A percentile compares a stretch with the other conserved stretches of the same genome.
phyloP scores from a whole-genome alignment of 1,140 invertebrate genomes.

The Drosophila nannoptera region DNA sequence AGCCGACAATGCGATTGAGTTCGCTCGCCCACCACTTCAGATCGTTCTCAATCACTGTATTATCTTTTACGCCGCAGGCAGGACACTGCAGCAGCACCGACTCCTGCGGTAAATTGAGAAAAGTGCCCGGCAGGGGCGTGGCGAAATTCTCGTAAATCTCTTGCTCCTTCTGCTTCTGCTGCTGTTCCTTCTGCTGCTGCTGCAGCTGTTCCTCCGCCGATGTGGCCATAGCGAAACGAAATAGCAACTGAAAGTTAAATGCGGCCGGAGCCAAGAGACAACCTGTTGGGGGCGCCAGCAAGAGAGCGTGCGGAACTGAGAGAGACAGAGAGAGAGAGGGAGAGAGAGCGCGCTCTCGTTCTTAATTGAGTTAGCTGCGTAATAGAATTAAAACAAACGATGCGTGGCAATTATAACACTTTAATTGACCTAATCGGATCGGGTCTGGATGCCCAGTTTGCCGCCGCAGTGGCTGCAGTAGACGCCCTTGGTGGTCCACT shows the following conservation, averaged over 20 bases:
- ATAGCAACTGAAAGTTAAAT: conserved; percentile 51
- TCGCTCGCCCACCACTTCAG: conserved; percentile 74
- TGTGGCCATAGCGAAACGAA: conserved; percentile 36
- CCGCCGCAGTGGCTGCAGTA: conserved; percentile 73
- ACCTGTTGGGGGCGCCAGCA: conserved; percentile 44
- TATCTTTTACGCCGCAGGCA: conserved; percentile 59
- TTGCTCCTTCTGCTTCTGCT: conserved; percentile 47
- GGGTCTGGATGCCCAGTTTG: conserved; percentile 70
- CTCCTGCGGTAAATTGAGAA: conserved; percentile 64
- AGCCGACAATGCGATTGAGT: conserved; percentile 69
- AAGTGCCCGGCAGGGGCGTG: conserved; percentile 68
- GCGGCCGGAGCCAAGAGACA: conserved; percentile 20
- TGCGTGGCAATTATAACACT: conserved; percentile 53
- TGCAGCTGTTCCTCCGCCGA: conserved; percentile 28
- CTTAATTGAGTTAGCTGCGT: conserved; percentile 74
- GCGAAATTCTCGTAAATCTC: conserved; percentile 75
- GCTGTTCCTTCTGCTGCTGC: conserved; percentile 34
- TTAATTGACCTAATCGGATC: conserved; percentile 60
- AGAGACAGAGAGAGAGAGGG: not conserved
- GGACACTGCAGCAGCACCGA: conserved; percentile 66
- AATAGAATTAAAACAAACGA: conserved; percentile 61
- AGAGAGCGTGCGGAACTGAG: conserved; percentile 11
- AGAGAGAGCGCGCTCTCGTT: conserved; percentile 11
- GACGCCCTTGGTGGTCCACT: conserved; percentile 72
- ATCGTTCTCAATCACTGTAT: conserved; percentile 65